A percentile compares a stretch with the other conserved stretches of the same genome.
These are phyloP conservation scores for Enteromius viviparus DNA, from an alignment of 2,797 vertebrate genomes.

Conservation along the genomic window DNA sequence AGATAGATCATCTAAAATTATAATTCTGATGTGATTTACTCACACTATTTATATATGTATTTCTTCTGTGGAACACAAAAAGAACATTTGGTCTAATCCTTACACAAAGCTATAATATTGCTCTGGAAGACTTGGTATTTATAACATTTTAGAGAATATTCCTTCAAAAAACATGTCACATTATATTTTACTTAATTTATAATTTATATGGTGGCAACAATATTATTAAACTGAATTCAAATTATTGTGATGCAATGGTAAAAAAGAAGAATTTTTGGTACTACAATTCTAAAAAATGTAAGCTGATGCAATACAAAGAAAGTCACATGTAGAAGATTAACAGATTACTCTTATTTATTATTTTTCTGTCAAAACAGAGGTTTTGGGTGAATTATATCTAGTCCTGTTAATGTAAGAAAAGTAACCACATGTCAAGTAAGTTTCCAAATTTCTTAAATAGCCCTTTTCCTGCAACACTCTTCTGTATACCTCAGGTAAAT, in stretches of 20 bases:
- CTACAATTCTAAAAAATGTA: background rate
- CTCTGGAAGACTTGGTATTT: background rate
- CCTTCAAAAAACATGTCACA: background rate
- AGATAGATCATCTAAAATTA: background rate
- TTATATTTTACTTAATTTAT: background rate
- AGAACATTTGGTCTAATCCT: background rate
- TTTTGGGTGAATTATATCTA: background rate
- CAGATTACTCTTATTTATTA: background rate
- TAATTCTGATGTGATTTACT: background rate
- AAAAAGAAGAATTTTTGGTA: background rate
- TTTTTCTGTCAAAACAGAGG: too few relatives aligned
- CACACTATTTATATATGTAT: background rate
- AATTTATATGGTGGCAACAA: background rate
- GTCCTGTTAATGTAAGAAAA: background rate
- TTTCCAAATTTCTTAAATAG: slow-evolving; percentile 10
- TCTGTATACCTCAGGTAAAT: slow-evolving; percentile 40
- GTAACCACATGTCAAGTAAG: background rate
- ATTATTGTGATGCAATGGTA: too few relatives aligned
- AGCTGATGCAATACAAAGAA: background rate
- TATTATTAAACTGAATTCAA: background rate
- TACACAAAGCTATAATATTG: background rate
- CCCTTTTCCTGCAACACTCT: slow-evolving; percentile 18
- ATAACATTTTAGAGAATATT: background rate
- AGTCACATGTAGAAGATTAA: background rate
- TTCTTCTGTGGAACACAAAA: background rate